Evolutionary conservation across 2,113 vertebrate genomes (phyloP).

Genomic region (Otocyon megalotis): DNA sequence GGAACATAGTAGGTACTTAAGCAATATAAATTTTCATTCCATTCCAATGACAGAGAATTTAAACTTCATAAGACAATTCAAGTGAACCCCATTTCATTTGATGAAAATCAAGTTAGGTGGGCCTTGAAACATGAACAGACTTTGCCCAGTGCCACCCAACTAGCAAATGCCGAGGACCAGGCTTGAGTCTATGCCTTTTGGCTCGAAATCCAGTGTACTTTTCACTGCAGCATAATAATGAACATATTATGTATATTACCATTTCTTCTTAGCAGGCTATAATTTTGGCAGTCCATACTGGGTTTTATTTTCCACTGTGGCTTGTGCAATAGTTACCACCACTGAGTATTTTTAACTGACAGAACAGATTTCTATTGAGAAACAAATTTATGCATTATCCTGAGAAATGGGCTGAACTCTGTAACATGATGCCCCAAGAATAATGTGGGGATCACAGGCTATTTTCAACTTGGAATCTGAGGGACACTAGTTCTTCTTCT

Average conservation of each 20-base stretch:
- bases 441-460: not conserved
- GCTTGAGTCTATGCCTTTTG: slow-evolving; percentile 30
- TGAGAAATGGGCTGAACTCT: slow-evolving; percentile 48
- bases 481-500: not conserved
- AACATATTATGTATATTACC: slow-evolving; percentile 8
- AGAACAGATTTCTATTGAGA: slow-evolving; percentile 66
- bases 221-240: slow-evolving; percentile 56
- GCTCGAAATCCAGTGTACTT: slow-evolving; percentile 29
- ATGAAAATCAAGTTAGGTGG: not conserved
- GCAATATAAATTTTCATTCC: not conserved
- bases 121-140: not conserved
- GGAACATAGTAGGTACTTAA: not conserved
- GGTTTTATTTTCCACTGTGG: slow-evolving; percentile 65
- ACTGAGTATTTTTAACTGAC: slow-evolving; percentile 60
- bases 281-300: slow-evolving; percentile 56
- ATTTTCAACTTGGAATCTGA: slow-evolving; percentile 36
- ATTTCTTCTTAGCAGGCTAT: slow-evolving; percentile 55
- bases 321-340: slow-evolving; percentile 61
- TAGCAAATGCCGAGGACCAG: not conserved
- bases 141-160: not conserved
- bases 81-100: not conserved
- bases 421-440: not conserved
- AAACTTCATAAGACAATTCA: not conserved
- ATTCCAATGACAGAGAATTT: not conserved
- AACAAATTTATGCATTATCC: slow-evolving; percentile 42